Percentiles rank a stretch among this genome's conserved stretches.
Evolutionary conservation across 2,888 invertebrate genomes (phyloP).

Genomic region (Pachycephus smyrnensis): DNA sequence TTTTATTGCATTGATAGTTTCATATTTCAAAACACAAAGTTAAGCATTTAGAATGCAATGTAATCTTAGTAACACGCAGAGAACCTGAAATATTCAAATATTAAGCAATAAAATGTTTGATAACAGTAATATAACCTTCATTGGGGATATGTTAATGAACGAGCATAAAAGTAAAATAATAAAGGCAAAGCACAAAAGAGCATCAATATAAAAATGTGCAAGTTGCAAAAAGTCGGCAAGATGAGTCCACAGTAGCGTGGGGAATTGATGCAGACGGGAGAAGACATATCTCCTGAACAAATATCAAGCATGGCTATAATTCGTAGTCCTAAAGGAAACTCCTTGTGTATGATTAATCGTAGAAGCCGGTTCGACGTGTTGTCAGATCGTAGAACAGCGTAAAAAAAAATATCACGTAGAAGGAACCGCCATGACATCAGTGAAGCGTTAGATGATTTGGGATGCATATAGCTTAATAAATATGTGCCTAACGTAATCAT

Average conservation of each 20-base stretch:
- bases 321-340: neutral
- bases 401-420: conserved; percentile 10
- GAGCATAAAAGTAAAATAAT: neutral
- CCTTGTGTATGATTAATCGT: neutral
- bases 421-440: conserved; percentile 59
- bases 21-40: neutral
- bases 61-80: neutral
- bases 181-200: neutral
- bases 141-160: neutral
- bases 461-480: neutral
- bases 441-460: conserved; percentile 30
- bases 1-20: neutral
- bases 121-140: neutral
- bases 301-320: neutral
- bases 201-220: neutral
- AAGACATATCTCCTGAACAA: neutral
- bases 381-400: neutral
- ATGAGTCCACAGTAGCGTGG: neutral
- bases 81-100: too few relatives aligned
- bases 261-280: neutral
- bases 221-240: neutral
- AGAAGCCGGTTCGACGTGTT: neutral
- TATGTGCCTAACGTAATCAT: neutral
- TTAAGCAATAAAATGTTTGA: too few relatives aligned
- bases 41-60: neutral